Conservation (phyloP, 1,140 invertebrate genomes). For the Lasaia peninsularis region DNA sequence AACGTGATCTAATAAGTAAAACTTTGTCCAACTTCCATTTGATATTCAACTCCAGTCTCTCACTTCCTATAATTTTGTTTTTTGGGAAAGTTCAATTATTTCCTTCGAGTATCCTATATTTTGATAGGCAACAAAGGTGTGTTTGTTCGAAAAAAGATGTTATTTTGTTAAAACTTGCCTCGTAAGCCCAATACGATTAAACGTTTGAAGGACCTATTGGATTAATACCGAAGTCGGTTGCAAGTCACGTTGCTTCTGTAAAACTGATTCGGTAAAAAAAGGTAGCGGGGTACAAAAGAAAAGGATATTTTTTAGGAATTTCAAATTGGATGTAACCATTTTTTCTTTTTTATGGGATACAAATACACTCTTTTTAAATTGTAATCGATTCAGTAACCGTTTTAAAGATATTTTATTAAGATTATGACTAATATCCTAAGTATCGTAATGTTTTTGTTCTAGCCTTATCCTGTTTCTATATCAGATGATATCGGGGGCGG, state of each 20-base stretch:
- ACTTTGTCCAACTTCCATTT: slow-evolving; percentile 62
- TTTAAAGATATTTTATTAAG: too few relatives aligned
- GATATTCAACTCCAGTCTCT: slow-evolving; percentile 60
- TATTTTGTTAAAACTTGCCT: slow-evolving; percentile 17
- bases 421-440: too few relatives aligned
- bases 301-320: slow-evolving; percentile 33
- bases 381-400: too few relatives aligned
- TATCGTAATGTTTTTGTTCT: too few relatives aligned
- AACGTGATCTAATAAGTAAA: slow-evolving; percentile 71
- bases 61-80: slow-evolving; percentile 46
- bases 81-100: slow-evolving; percentile 22
- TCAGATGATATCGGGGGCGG: too few relatives aligned
- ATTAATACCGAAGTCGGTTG: slow-evolving; percentile 61
- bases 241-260: slow-evolving; percentile 53
- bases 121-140: background rate
- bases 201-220: slow-evolving; percentile 47
- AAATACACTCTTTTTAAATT: background rate
- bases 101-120: slow-evolving; percentile 5
- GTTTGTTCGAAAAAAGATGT: background rate
- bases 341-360: background rate
- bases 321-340: background rate
- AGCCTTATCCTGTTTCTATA: too few relatives aligned
- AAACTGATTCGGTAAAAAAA: slow-evolving; percentile 53
- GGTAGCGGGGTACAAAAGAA: slow-evolving; percentile 41
- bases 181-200: slow-evolving; percentile 33